A percentile compares a stretch with the other conserved stretches of the same genome.
These are phyloP conservation scores for Eptatretus burgeri DNA, from an alignment of 2,113 vertebrate genomes.

Conservation along the genomic window DNA sequence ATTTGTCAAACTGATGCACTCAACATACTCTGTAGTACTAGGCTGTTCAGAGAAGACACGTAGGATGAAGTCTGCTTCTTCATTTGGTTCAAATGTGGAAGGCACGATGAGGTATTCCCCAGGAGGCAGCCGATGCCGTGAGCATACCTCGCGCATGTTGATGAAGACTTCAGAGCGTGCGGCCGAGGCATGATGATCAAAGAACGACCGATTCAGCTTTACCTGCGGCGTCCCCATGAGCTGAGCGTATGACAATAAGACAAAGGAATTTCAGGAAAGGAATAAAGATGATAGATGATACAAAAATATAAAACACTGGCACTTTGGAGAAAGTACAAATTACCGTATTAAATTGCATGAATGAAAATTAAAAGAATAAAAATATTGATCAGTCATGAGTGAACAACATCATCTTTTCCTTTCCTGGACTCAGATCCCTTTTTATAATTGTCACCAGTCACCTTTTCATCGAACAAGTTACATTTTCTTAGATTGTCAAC, in stretches of 20 bases:
- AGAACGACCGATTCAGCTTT: constrained; percentile 73
- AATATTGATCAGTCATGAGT: too few relatives aligned
- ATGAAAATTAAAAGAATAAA: too few relatives aligned
- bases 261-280: neutral
- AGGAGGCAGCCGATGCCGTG: constrained; percentile 36
- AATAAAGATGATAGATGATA: neutral
- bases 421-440: too few relatives aligned
- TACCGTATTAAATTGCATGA: too few relatives aligned
- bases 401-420: too few relatives aligned
- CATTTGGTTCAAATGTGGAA: constrained; percentile 49
- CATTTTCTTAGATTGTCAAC: too few relatives aligned
- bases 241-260: neutral
- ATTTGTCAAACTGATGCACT: too few relatives aligned
- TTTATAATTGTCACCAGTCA: too few relatives aligned
- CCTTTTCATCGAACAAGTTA: too few relatives aligned
- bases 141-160: constrained; percentile 60
- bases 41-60: constrained; percentile 65
- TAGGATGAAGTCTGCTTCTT: constrained; percentile 59
- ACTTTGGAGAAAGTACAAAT: too few relatives aligned
- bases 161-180: constrained; percentile 66
- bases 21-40: constrained; percentile 37
- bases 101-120: constrained; percentile 67
- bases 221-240: constrained; percentile 11
- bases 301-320: too few relatives aligned
- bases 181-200: constrained; percentile 31